Conservation (phyloP, 2,113 vertebrate genomes). For the Nanorana parkeri region DNA sequence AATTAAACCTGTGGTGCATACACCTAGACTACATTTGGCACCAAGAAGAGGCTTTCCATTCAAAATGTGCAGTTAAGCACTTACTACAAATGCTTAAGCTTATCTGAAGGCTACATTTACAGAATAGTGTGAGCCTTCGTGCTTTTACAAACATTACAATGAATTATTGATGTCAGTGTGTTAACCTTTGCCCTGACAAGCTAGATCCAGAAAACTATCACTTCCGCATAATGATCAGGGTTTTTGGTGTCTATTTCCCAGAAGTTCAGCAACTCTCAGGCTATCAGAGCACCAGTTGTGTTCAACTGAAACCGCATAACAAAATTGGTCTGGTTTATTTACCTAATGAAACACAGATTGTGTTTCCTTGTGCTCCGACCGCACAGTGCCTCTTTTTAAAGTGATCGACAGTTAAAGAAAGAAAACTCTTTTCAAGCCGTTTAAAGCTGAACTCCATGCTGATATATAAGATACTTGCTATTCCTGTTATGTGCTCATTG, state of each 20-base stretch:
- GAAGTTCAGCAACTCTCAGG: background rate
- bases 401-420: no score
- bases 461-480: no score
- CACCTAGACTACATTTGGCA: no score
- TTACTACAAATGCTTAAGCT: background rate
- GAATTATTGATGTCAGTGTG: conserved; percentile 10
- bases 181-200: conserved; percentile 42
- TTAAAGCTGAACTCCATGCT: no score
- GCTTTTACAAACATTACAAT: conserved; percentile 25
- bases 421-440: no score
- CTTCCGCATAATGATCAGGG: background rate
- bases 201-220: background rate
- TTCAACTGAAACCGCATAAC: background rate
- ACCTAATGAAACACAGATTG: background rate
- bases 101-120: conserved; percentile 6
- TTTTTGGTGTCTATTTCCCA: conserved; percentile 16
- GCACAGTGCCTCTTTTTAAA: no score
- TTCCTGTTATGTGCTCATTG: no score
- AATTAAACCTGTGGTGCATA: no score
- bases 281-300: background rate
- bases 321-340: background rate
- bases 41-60: background rate
- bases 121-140: conserved; percentile 22
- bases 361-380: background rate
- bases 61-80: background rate